Evolutionary conservation across 2,113 vertebrate genomes (phyloP).

Genomic region (Osmerus mordax): DNA sequence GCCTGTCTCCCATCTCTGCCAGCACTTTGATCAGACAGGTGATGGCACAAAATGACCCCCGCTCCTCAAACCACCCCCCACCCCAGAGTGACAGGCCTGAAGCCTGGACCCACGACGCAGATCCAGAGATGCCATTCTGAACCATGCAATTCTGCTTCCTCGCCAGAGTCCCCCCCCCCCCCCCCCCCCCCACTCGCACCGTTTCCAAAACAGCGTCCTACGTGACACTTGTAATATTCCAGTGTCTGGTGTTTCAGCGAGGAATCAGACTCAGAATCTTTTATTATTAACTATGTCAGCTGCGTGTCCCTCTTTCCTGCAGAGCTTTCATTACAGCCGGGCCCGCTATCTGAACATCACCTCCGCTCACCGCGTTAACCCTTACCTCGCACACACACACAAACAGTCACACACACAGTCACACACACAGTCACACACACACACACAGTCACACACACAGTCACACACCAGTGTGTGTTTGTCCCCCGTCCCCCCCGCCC

Average conservation of each 20-base stretch:
- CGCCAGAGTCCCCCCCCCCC: constrained; percentile 20
- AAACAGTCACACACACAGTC: background rate
- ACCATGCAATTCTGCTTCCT: constrained; percentile 39
- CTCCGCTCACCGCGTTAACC: constrained; percentile 66
- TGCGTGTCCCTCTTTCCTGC: constrained; percentile 76
- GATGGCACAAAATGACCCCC: constrained; percentile 13
- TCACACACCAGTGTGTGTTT: background rate
- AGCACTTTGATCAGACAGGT: background rate
- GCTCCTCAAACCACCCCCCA: constrained; percentile 30
- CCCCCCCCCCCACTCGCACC: constrained; percentile 26
- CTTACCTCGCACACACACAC: constrained; percentile 35
- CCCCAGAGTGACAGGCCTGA: constrained; percentile 36
- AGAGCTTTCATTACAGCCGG: constrained; percentile 78
- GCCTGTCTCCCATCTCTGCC: background rate
- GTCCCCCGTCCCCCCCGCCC: background rate
- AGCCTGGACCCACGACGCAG: constrained; percentile 22
- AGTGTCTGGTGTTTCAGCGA: constrained; percentile 71
- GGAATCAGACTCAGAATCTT: constrained; percentile 80
- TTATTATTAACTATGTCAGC: constrained; percentile 83
- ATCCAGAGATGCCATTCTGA: constrained; percentile 47
- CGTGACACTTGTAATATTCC: constrained; percentile 84
- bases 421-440: constrained; percentile 8
- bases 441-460: background rate
- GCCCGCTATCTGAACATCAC: constrained; percentile 66
- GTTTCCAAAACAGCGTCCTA: constrained; percentile 69